phyloP scores from a whole-genome alignment of 2,888 invertebrate species.

The Blastobasis lacticolella region DNA sequence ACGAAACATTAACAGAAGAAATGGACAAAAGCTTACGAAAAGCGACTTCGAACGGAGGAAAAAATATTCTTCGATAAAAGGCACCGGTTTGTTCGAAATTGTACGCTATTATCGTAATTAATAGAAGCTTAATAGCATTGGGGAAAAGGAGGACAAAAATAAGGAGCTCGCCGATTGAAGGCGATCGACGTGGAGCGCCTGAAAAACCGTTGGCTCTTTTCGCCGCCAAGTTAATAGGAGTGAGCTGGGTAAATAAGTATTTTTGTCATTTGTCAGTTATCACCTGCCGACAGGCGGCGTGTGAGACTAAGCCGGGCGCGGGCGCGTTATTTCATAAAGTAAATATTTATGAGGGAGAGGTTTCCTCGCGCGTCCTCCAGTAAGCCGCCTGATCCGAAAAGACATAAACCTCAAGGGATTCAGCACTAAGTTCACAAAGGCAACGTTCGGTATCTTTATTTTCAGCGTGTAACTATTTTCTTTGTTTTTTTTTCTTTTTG shows the following conservation, averaged over 20 bases:
- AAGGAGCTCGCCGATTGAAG: neutral
- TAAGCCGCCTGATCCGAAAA: slow-evolving; percentile 69
- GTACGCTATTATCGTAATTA: neutral
- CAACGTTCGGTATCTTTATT: slow-evolving; percentile 46
- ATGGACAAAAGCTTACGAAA: too few relatives aligned
- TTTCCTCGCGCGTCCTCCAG: slow-evolving; percentile 53
- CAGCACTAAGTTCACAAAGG: slow-evolving; percentile 65
- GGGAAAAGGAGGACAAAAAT: neutral
- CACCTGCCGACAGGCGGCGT: slow-evolving; percentile 53
- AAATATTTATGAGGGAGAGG: slow-evolving; percentile 72
- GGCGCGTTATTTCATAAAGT: slow-evolving; percentile 70
- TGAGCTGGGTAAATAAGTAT: slow-evolving; percentile 24
- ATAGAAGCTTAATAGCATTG: neutral
- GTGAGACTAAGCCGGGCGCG: slow-evolving; percentile 38
- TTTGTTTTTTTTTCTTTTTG: too few relatives aligned
- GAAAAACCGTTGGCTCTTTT: neutral
- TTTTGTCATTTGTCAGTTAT: slow-evolving; percentile 52
- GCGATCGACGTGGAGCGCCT: neutral
- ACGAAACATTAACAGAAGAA: too few relatives aligned
- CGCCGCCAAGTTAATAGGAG: slow-evolving; percentile 11
- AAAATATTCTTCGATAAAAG: neutral
- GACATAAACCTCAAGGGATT: slow-evolving; percentile 69
- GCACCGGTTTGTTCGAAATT: neutral
- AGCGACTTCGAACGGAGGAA: neutral
- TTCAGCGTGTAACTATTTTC: neutral